These are phyloP conservation scores for Umimayanthus chanpuru DNA, from an alignment of 92 coral and sea anemone species.

Conservation along the genomic window DNA sequence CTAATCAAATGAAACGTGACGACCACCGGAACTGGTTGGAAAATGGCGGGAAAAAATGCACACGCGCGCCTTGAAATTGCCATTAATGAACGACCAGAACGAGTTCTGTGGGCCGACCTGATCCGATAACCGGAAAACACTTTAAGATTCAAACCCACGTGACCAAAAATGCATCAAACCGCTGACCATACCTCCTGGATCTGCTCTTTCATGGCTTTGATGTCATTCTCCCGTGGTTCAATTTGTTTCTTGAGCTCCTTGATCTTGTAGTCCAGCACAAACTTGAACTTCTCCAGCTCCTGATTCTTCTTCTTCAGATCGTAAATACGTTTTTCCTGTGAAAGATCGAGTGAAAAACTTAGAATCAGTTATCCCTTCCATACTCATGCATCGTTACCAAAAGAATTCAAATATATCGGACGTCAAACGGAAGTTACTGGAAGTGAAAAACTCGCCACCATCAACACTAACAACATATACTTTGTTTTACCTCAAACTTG, in stretches of 20 bases:
- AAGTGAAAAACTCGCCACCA: too few species aligned
- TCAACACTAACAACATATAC: too few species aligned
- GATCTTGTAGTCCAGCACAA: conserved; percentile 97
- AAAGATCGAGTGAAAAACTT: neutral
- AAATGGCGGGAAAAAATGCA: too few species aligned
- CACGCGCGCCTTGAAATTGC: too few species aligned
- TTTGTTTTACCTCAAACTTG: too few species aligned
- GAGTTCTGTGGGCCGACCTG: too few species aligned
- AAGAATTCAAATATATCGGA: neutral
- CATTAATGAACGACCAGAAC: too few species aligned
- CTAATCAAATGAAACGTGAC: too few species aligned
- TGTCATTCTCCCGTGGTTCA: conserved; percentile 98
- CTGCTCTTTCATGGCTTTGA: conserved; percentile 98
- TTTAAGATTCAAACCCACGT: too few species aligned
- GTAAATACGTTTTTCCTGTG: conserved; percentile 97
- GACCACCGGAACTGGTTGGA: too few species aligned
- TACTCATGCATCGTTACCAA: neutral
- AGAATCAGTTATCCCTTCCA: neutral
- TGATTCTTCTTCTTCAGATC: conserved; percentile 97
- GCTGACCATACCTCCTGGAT: conserved; percentile 86
- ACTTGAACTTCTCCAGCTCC: conserved; percentile 98
- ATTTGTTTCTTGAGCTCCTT: conserved; percentile 97
- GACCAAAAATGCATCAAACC: neutral
- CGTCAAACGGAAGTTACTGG: neutral
- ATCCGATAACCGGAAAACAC: neutral